A percentile compares a stretch with the other conserved stretches of the same genome.
These are phyloP conservation scores for Dermatemys mawii DNA, from an alignment of 2,113 vertebrate species.

Conservation along the genomic window DNA sequence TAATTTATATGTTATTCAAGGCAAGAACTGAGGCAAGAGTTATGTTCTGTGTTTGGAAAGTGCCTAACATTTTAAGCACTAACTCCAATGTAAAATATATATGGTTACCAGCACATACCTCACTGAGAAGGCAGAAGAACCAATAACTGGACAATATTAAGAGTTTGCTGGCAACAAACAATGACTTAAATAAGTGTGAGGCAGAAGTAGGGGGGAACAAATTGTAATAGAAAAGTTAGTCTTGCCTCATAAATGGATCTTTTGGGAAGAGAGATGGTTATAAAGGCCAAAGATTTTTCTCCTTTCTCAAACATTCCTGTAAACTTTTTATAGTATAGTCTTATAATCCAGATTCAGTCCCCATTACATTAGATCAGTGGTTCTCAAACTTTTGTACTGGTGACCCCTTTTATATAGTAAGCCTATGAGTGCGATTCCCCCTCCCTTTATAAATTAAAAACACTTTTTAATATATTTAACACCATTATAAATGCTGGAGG, in stretches of 20 bases:
- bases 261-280: background rate
- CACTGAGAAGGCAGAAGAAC: background rate
- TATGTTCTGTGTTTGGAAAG: background rate
- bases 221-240: background rate
- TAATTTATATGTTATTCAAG: background rate
- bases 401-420: too few relatives aligned
- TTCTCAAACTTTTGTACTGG: too few relatives aligned
- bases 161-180: background rate
- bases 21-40: background rate
- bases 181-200: background rate
- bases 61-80: background rate
- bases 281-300: background rate
- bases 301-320: background rate
- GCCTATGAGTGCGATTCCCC: too few relatives aligned
- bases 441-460: too few relatives aligned
- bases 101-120: background rate
- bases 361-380: background rate
- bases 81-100: background rate
- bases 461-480: too few relatives aligned
- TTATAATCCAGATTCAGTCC: background rate
- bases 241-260: background rate
- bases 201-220: background rate
- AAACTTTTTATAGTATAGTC: background rate
- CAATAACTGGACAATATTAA: background rate
- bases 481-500: too few relatives aligned